These are phyloP conservation scores for Hemistola chrysoprasaria DNA, from an alignment of 2,888 invertebrate genomes.

Conservation along the genomic window DNA sequence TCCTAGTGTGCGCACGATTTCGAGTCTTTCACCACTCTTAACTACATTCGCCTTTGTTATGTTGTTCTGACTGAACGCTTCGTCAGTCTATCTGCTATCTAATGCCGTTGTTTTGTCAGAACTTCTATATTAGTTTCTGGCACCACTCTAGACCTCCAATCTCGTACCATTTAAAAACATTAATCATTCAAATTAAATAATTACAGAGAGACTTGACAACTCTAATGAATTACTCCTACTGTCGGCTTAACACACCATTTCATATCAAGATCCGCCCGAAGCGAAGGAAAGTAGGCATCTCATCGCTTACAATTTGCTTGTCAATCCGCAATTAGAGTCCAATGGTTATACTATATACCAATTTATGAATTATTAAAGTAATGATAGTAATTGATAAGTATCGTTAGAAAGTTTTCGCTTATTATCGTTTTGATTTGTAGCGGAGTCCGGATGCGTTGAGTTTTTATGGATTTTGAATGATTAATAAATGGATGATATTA, in stretches of 20 bases:
- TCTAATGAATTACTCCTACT: constrained; percentile 25
- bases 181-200: constrained; percentile 32
- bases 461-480: constrained; percentile 19
- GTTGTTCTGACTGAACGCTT: no score
- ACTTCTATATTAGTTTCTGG: no score
- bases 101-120: no score
- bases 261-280: constrained; percentile 26
- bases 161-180: constrained; percentile 21
- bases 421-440: constrained; percentile 40
- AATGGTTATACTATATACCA: constrained; percentile 44
- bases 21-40: no score
- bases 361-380: constrained; percentile 48
- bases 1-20: no score
- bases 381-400: constrained; percentile 46
- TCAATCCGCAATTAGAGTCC: constrained; percentile 48
- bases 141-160: constrained; percentile 16
- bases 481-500: constrained; percentile 4
- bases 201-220: constrained; percentile 27
- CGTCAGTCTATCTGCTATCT: no score
- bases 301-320: constrained; percentile 43
- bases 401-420: constrained; percentile 38
- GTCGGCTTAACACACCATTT: constrained; percentile 13
- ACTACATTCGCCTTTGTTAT: no score
- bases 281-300: constrained; percentile 24
- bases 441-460: constrained; percentile 25